Evolutionary conservation across 2,797 vertebrate species (phyloP).

Genomic region (Pseudocheirus occidentalis): DNA sequence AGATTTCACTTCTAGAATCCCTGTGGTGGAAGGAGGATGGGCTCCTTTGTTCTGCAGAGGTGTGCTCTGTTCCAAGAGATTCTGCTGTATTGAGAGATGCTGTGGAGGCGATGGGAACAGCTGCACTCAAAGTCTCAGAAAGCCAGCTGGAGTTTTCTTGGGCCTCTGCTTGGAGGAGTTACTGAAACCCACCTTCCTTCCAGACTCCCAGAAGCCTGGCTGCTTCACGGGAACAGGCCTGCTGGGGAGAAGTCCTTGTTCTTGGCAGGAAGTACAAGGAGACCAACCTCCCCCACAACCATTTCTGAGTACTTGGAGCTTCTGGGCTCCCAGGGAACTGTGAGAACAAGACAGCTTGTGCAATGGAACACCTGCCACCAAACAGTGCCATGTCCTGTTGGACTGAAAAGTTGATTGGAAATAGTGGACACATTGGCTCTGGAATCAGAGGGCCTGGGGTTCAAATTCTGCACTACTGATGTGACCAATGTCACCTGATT

Average conservation of each 20-base stretch:
- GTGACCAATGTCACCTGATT: not conserved
- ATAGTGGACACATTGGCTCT: not conserved
- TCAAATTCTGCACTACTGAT: not conserved
- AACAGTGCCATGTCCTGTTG: not conserved
- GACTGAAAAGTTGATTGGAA: not conserved
- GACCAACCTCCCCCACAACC: not conserved
- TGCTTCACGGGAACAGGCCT: not conserved
- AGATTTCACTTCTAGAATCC: not conserved
- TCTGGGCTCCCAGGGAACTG: not conserved
- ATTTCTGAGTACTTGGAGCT: not conserved
- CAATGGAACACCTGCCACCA: not conserved
- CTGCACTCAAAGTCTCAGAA: not conserved
- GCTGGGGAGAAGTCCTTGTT: not conserved
- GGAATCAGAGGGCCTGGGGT: not conserved
- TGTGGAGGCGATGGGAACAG: not conserved
- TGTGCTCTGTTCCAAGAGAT: not conserved
- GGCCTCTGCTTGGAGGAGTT: not conserved
- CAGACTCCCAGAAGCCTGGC: not conserved
- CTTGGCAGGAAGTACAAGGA: not conserved
- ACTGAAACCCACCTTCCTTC: not conserved
- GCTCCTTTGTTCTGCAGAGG: not conserved
- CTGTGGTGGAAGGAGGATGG: not conserved
- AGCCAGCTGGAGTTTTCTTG: not conserved
- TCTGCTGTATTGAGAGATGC: not conserved
- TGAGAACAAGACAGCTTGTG: not conserved